Evolutionary conservation across 1,140 invertebrate genomes (phyloP), one percentile per base, ranked within the genome.

Genomic region (Drosophila punjabiensis): DNA sequence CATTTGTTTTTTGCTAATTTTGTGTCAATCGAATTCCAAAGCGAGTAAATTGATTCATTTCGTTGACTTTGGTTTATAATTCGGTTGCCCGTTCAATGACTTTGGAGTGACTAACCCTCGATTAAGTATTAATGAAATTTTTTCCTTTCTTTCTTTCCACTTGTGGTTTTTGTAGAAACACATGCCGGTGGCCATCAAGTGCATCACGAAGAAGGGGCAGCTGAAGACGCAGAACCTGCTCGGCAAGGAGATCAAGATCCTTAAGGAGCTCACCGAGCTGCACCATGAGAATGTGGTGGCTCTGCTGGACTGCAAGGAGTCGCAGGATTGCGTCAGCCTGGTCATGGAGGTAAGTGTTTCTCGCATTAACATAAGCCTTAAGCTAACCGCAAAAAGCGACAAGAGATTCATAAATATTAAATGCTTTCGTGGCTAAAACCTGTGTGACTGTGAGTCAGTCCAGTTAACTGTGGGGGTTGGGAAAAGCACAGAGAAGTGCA

Each of bases 221-320:
- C 96, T 98, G 47, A 99, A 99, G 94, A 98, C 98, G 32, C 98
- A 99, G 93, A 99, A 98, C 94, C 95, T 99, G 70, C 95, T 99
- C 5, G 98, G 98, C 53, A 99, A 99, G 93, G 99, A 99, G 95
- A 99, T 99, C 53, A 99, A 99, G 94, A 99, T 99, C 92, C 95
- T 99, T 37, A 99, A 99, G 96, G 98, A 99, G 94, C 93, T 99
- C 82, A 99, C 98, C 37, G 97, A 98, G 93, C 94, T 99, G 53
- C 97, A 99, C 93, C 98, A 99, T 95, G 98, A 99, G 92, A 99
- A 99, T 95, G 97, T 99, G 79, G 99, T 99, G 37, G 97, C 97
- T 13, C 95, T 99, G 65, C 95, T 99, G 89, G 98, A 99, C 94
- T 99, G 98, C 94, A 98, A 99, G 95, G 98, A 99, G 95, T 98